Percentiles rank a stretch among this genome's conserved stretches.
Conservation (phyloP, 2,113 vertebrate genomes). For the Taxidea taxus region DNA sequence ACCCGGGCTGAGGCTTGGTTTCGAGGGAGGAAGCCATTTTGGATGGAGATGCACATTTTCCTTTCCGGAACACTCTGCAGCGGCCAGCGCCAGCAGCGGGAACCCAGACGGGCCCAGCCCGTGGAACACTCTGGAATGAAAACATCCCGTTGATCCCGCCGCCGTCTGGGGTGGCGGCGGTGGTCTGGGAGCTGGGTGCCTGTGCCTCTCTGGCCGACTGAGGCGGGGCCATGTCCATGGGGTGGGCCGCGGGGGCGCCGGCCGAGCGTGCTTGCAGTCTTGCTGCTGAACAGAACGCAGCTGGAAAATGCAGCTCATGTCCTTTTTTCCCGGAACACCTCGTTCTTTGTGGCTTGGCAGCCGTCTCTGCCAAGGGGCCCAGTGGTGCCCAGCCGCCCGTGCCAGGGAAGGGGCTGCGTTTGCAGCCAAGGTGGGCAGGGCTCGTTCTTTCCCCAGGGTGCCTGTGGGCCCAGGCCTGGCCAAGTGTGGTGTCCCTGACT, state of each 20-base stretch:
- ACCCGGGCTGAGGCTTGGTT: background rate
- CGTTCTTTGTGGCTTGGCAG: constrained; percentile 57
- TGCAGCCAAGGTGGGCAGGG: background rate
- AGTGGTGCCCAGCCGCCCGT: background rate
- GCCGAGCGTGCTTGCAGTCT: background rate
- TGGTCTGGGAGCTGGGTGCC: background rate
- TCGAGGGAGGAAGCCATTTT: constrained; percentile 50
- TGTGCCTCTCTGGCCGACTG: background rate
- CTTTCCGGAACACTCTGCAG: constrained; percentile 32
- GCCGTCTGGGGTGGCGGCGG: background rate
- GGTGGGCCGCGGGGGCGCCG: background rate
- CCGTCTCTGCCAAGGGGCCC: background rate
- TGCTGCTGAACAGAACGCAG: background rate
- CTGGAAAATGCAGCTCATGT: constrained; percentile 69
- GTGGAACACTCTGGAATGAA: background rate
- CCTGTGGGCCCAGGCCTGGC: background rate
- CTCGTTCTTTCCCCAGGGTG: background rate
- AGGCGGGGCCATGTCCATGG: background rate
- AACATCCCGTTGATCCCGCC: constrained; percentile 2
- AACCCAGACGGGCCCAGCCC: background rate
- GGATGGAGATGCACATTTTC: constrained; percentile 45
- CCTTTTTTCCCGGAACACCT: constrained; percentile 49
- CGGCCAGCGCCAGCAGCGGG: background rate
- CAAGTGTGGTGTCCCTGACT: background rate
- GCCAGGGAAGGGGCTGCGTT: background rate